Evolutionary conservation across 2,888 invertebrate genomes (phyloP), one percentile per base, ranked within the genome.

Genomic region (Patella caerulea): DNA sequence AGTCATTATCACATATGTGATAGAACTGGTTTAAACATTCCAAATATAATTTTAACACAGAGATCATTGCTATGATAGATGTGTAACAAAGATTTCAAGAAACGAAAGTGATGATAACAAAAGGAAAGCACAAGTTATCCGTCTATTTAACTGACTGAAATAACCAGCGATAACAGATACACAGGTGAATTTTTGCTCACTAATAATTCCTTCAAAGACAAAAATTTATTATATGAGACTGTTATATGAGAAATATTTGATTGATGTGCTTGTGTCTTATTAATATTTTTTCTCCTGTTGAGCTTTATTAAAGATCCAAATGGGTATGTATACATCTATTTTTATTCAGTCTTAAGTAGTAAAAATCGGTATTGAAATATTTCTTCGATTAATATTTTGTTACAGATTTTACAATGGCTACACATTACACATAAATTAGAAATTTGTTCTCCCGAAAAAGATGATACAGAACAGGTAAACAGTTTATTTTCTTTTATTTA

Each of bases 391-490:
- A 19, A 24, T 65, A 70, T 69, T 71, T 29, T 75, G 45, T 80
- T 81, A 24, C 83, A 91, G 91, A 85, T 91, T 12, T 54, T 91
- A 14, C 89, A 91, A 72, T 91, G 91, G 91, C 79, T 90, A 15
- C 91, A 88, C 24, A 81, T 90, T 12, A 84, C 84, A 65, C 89
- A 90, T 82, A 89, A 87, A 77, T 78, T 75, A 34, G 88, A 88
- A 19, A 83, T 89, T 19, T 75, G 83, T 7, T 88, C 88, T 14
- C 86, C 85, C n/a, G 83, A 82, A 29, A 84, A 83, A 71, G 83
- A 85, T 65, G 82, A 73, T 14, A 79, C 78, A n/a, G 86, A 86
- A 3, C 75, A 83, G 85, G 88, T 87, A 78, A 45, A 45, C 45
- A 45, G 9, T 45, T 9, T 9, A 45, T 7, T 45, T 45, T 45